Conservation (phyloP, 2,797 vertebrate species). For the Enteromius afrohamiltoni region DNA sequence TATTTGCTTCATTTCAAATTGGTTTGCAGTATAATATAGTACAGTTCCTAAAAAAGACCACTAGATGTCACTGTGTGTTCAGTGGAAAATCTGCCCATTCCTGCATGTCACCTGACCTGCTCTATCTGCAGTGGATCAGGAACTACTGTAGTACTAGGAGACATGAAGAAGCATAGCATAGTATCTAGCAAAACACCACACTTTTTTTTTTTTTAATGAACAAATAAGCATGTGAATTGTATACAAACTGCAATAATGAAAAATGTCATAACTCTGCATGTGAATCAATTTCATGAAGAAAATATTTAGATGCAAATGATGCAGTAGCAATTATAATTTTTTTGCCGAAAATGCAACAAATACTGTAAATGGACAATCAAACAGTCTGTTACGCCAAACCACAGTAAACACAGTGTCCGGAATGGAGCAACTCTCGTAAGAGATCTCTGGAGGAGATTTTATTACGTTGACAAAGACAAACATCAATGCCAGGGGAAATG, state of each 20-base stretch:
- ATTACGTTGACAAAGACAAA: neutral
- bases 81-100: neutral
- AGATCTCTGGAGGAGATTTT: neutral
- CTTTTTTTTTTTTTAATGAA: no score
- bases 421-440: neutral
- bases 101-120: conserved; percentile 20
- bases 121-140: conserved; percentile 2
- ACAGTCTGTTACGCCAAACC: conserved; percentile 4
- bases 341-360: neutral
- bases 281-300: neutral
- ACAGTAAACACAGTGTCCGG: conserved; percentile 1
- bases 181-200: neutral
- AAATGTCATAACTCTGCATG: neutral
- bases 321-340: neutral
- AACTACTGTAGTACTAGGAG: neutral
- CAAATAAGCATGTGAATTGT: neutral
- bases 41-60: neutral
- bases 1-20: neutral
- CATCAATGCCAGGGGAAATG: neutral
- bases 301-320: neutral
- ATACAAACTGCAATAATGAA: neutral
- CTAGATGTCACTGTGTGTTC: conserved; percentile 23
- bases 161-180: neutral
- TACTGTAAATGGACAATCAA: neutral
- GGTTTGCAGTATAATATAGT: neutral